These are phyloP conservation scores for Sternotherus odoratus DNA, from an alignment of 2,797 vertebrate genomes.

Conservation along the genomic window DNA sequence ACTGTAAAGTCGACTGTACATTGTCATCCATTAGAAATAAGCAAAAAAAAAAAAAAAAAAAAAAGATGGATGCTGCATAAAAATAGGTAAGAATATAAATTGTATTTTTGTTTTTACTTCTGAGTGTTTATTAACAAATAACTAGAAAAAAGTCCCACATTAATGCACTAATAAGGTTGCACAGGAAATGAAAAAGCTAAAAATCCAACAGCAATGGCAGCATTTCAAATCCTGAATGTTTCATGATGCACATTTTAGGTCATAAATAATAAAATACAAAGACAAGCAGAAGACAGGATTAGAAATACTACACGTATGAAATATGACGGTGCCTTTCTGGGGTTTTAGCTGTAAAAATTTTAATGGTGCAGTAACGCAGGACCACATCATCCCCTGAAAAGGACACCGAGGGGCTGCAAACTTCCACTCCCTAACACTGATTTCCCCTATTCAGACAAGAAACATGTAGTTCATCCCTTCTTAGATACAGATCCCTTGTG, in stretches of 20 bases:
- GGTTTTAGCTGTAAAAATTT: neutral
- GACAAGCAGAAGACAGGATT: neutral
- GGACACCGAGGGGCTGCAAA: neutral
- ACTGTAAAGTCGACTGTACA: neutral
- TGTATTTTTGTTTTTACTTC: conserved; percentile 44
- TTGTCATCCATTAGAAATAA: neutral
- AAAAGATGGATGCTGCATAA: neutral
- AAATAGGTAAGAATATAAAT: conserved; percentile 22
- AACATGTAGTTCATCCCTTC: neutral
- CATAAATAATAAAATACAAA: conserved; percentile 30
- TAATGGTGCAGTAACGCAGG: neutral
- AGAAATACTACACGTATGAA: neutral
- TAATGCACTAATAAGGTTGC: conserved; percentile 18
- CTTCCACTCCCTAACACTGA: neutral
- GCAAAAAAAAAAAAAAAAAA: neutral
- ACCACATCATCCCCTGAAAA: neutral
- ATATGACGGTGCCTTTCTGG: neutral
- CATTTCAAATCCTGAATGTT: conserved; percentile 43
- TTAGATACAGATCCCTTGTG: neutral
- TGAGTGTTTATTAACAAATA: conserved; percentile 44
- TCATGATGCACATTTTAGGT: conserved; percentile 44
- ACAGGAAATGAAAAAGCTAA: conserved; percentile 16
- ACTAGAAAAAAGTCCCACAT: neutral
- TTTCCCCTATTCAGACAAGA: neutral
- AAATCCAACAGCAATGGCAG: conserved; percentile 31